These are phyloP conservation scores for Gallinago solitaria DNA, from an alignment of 2,797 vertebrate species.

Conservation along the genomic window DNA sequence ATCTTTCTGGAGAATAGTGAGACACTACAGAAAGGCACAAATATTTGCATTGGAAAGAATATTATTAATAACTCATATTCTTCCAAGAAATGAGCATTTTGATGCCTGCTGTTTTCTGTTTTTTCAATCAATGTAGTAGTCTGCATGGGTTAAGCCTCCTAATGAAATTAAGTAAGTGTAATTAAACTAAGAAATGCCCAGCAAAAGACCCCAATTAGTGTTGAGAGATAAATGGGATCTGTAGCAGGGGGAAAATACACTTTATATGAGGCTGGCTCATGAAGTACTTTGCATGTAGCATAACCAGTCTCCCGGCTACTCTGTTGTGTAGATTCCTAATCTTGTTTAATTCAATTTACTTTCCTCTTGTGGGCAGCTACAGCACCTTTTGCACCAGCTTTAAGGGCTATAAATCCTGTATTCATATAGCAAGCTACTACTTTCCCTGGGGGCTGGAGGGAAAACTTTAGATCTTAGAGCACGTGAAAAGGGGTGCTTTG, in stretches of 20 bases:
- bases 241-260: background rate
- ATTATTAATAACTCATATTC: background rate
- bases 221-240: background rate
- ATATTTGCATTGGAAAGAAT: slow-evolving; percentile 16
- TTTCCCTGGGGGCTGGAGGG: background rate
- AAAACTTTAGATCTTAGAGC: background rate
- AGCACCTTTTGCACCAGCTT: slow-evolving; percentile 18
- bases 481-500: background rate
- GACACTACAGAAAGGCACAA: background rate
- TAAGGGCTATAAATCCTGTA: background rate
- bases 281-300: background rate
- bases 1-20: background rate
- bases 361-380: background rate
- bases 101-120: background rate
- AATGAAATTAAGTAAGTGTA: background rate
- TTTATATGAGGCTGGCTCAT: background rate
- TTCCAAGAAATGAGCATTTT: background rate
- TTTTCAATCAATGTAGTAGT: background rate
- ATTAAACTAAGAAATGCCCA: background rate
- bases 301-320: background rate
- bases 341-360: slow-evolving; percentile 16
- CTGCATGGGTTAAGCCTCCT: background rate
- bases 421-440: background rate
- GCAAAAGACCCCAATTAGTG: background rate
- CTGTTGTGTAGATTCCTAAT: background rate